Conservation (phyloP, 2,113 vertebrate species). For the Sylvietta virens region DNA sequence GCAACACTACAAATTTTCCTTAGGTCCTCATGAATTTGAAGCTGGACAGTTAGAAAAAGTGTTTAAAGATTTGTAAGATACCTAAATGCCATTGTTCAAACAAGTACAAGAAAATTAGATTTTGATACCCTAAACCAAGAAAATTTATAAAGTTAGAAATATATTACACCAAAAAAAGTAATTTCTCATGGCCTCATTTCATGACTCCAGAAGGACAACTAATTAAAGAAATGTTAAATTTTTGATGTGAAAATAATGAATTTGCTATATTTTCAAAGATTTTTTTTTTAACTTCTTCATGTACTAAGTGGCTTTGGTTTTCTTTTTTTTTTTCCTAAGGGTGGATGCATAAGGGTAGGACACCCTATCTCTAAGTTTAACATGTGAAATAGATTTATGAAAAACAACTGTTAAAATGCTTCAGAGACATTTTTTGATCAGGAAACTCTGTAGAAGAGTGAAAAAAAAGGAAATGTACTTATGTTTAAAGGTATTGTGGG, state of each 20-base stretch:
- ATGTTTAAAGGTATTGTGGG: background rate
- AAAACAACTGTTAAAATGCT: background rate
- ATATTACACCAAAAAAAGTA: background rate
- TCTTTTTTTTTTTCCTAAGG: too few species aligned
- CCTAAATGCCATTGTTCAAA: background rate
- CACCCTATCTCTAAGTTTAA: background rate
- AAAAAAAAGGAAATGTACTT: background rate
- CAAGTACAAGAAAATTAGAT: background rate
- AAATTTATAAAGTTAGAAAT: background rate
- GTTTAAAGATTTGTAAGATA: background rate
- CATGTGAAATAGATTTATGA: background rate
- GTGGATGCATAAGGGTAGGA: rapidly evolving
- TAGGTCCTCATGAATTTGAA: background rate
- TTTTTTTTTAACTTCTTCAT: background rate
- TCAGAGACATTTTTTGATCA: background rate
- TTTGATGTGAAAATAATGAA: background rate
- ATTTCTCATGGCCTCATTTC: background rate
- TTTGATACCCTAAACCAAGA: background rate
- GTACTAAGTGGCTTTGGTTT: background rate
- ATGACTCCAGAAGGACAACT: background rate
- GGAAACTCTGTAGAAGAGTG: background rate
- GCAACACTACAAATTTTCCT: background rate
- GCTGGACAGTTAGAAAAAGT: background rate
- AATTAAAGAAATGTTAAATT: background rate
- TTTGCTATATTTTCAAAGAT: background rate